phyloP scores from a whole-genome alignment of 1,140 invertebrate genomes.

The Eriocheir sinensis region DNA sequence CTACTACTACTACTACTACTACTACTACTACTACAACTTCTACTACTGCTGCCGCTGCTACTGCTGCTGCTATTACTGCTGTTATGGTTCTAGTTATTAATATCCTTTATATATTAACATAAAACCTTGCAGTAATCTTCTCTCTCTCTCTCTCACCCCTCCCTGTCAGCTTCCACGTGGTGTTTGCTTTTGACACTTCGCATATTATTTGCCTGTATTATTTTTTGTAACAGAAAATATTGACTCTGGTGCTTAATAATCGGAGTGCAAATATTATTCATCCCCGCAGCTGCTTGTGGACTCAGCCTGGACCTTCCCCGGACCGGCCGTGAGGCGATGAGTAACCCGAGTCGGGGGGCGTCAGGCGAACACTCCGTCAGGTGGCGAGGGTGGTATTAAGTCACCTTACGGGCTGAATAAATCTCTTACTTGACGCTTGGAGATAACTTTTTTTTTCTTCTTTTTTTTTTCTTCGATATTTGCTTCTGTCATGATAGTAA shows the following conservation, averaged over 20 bases:
- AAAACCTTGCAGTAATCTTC: too few species aligned
- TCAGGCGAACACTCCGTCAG: background rate
- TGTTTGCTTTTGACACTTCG: background rate
- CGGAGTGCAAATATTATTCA: background rate
- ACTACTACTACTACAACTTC: too few species aligned
- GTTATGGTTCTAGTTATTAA: too few species aligned
- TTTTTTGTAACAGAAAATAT: slow-evolving; percentile 10
- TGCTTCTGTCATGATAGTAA: background rate
- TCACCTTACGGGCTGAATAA: too few species aligned
- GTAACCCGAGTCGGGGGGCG: too few species aligned
- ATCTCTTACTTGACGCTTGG: background rate
- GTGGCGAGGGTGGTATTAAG: background rate
- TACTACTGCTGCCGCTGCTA: too few species aligned
- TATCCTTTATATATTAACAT: too few species aligned
- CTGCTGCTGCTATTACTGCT: too few species aligned
- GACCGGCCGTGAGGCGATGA: too few species aligned
- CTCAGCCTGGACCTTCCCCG: background rate
- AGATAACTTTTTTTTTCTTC: background rate
- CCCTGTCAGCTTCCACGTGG: background rate
- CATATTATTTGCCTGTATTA: background rate
- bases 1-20: too few species aligned
- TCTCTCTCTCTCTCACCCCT: background rate
- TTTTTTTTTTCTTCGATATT: background rate
- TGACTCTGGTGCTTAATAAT: slow-evolving; percentile 9
- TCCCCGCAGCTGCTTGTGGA: background rate